Conservation (phyloP, 2,113 vertebrate species). For the Mormyrus lacerda region DNA sequence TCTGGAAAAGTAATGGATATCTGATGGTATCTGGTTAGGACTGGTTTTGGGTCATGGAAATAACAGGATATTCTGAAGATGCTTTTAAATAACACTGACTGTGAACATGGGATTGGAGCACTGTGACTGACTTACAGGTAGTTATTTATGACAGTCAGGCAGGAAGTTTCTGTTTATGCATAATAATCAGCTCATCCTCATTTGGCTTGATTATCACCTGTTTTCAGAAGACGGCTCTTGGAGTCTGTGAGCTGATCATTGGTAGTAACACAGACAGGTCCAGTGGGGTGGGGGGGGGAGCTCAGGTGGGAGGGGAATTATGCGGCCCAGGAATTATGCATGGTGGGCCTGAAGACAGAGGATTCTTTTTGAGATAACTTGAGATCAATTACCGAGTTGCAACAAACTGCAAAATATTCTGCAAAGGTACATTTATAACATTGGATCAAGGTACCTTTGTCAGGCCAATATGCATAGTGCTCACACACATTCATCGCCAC, state of each 20-base stretch:
- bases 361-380: not conserved
- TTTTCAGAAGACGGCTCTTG: not conserved
- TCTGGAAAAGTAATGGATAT: not conserved
- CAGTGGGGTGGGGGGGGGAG: no score
- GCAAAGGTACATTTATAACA: not conserved
- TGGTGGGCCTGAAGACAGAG: not conserved
- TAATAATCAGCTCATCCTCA: not conserved
- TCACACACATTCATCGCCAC: not conserved
- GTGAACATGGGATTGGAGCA: not conserved
- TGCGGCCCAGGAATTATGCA: not conserved
- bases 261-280: not conserved
- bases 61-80: not conserved
- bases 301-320: not conserved
- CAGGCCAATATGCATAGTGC: not conserved
- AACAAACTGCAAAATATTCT: not conserved
- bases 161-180: not conserved
- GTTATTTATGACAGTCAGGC: not conserved
- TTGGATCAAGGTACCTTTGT: not conserved
- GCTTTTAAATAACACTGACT: not conserved
- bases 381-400: not conserved
- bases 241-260: not conserved
- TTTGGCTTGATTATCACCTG: not conserved
- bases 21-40: not conserved
- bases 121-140: not conserved
- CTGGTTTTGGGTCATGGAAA: not conserved